A percentile compares a stretch with the other conserved stretches of the same genome.
Conservation (phyloP, 2,113 vertebrate genomes). For the Chaetodon auriga region DNA sequence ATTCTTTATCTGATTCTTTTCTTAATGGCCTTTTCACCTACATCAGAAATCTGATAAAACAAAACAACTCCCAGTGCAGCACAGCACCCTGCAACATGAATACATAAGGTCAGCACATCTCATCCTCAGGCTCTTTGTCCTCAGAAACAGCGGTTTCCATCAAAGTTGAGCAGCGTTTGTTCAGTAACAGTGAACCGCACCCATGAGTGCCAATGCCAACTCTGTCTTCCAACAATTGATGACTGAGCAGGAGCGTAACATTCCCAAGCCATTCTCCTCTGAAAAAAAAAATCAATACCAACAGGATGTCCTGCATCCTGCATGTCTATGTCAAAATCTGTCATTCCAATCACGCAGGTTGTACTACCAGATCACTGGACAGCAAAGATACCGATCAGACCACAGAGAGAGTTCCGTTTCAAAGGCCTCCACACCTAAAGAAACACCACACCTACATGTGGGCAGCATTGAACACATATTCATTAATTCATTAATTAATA, state of each 20-base stretch:
- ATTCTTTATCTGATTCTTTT: neutral
- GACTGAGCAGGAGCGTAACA: neutral
- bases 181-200: neutral
- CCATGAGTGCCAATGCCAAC: neutral
- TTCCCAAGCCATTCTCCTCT: neutral
- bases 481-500: too few relatives aligned
- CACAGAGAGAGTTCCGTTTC: neutral
- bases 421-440: neutral
- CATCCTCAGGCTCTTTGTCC: neutral
- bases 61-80: neutral
- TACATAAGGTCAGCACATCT: neutral
- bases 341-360: neutral
- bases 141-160: neutral
- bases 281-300: conserved; percentile 15
- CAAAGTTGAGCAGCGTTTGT: neutral
- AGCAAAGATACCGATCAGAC: neutral
- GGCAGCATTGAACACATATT: neutral
- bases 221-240: neutral
- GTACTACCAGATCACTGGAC: neutral
- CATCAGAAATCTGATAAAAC: conserved; percentile 1
- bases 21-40: neutral
- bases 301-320: neutral
- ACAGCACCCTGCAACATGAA: neutral
- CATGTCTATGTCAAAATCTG: neutral
- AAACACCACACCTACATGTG: neutral